A percentile compares a stretch with the other conserved stretches of the same genome.
phyloP scores from a whole-genome alignment of 2,797 vertebrate species.

The Chromobotia macracanthus region DNA sequence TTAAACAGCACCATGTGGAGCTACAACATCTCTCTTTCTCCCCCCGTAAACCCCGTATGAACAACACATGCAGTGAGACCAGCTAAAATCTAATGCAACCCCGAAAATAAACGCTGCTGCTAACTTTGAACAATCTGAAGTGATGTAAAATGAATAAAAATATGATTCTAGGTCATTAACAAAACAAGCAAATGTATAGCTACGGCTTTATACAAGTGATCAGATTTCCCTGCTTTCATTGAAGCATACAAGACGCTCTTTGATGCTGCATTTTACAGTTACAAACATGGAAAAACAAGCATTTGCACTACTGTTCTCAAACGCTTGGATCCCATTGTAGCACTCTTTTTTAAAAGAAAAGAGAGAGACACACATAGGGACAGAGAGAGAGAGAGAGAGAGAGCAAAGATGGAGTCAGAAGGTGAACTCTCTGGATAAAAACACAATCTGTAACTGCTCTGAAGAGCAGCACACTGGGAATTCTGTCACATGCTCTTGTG shows the following conservation, averaged over 20 bases:
- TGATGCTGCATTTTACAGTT: too few relatives aligned
- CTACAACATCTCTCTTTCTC: constrained; percentile 16
- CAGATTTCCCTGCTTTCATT: too few relatives aligned
- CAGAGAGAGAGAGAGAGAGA: not conserved
- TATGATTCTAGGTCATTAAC: not conserved
- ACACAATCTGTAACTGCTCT: constrained; percentile 13
- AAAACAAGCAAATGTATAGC: not conserved
- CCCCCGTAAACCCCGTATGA: constrained; percentile 2
- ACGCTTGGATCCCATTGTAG: not conserved
- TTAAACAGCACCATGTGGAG: constrained; percentile 33
- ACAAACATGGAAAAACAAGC: not conserved
- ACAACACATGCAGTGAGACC: not conserved
- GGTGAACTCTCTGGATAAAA: constrained; percentile 3
- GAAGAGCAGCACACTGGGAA: constrained; percentile 24
- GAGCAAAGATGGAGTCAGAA: not conserved
- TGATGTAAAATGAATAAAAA: not conserved
- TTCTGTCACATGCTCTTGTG: constrained; percentile 22
- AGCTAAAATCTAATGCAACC: not conserved
- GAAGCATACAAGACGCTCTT: too few relatives aligned
- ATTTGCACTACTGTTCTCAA: not conserved
- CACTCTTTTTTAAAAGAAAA: not conserved
- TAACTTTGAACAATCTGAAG: not conserved
- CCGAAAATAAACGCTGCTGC: not conserved
- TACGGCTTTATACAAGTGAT: too few relatives aligned
- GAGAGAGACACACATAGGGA: not conserved